Percentiles rank a stretch among this genome's conserved stretches.
These are phyloP conservation scores for Grapholita molesta DNA, from an alignment of 1,140 invertebrate species.

Conservation along the genomic window DNA sequence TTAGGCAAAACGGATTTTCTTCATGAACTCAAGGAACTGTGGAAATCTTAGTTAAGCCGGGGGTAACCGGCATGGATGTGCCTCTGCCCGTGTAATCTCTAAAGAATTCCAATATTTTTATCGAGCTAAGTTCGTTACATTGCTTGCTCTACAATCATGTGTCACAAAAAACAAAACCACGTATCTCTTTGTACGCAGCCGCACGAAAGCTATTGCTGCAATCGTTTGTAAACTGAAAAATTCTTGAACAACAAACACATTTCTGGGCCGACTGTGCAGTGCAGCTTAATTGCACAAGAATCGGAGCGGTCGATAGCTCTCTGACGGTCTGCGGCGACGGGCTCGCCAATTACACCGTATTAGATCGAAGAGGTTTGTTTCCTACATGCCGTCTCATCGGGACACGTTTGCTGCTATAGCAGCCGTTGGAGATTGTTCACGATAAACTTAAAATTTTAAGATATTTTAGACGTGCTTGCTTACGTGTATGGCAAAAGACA, in stretches of 20 bases:
- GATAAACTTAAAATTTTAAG: not conserved
- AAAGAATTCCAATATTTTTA: not conserved
- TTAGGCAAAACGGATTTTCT: too few species aligned
- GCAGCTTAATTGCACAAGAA: slow-evolving; percentile 17
- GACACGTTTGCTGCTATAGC: not conserved
- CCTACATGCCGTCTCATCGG: slow-evolving; percentile 1
- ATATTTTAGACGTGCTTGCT: not conserved
- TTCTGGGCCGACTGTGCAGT: slow-evolving; percentile 1
- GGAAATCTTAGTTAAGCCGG: too few species aligned
- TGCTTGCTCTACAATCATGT: too few species aligned
- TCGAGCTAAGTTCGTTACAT: not conserved
- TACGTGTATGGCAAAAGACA: too few species aligned
- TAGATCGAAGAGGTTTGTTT: slow-evolving; percentile 14
- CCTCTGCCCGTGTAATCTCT: too few species aligned
- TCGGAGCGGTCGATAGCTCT: slow-evolving; percentile 11
- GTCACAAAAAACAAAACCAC: not conserved
- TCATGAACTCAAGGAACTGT: too few species aligned
- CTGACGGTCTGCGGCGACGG: slow-evolving; percentile 4
- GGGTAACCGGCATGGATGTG: too few species aligned
- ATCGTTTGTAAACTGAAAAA: slow-evolving; percentile 1
- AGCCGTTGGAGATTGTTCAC: not conserved
- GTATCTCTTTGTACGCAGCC: not conserved
- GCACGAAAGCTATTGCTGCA: slow-evolving; percentile 2
- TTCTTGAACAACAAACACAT: slow-evolving; percentile 9
- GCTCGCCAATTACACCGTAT: slow-evolving; percentile 16